These are phyloP conservation scores for Terebella lapidaria DNA, from an alignment of 2,888 invertebrate genomes.

Conservation along the genomic window DNA sequence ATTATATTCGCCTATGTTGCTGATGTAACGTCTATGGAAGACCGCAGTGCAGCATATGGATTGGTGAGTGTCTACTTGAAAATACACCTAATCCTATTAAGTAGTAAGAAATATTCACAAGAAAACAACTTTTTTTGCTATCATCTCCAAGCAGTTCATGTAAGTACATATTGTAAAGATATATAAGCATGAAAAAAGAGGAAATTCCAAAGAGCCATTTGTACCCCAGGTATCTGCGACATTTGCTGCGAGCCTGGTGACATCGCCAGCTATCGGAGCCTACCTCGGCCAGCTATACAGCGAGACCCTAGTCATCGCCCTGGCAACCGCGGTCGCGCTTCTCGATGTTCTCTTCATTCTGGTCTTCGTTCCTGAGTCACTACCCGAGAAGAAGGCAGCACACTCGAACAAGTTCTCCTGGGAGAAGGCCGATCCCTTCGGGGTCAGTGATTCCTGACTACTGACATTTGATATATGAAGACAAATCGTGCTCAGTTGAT, in stretches of 20 bases:
- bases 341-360: constrained; percentile 97
- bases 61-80: constrained; percentile 65
- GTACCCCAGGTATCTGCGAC: constrained; percentile 78
- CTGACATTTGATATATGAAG: no score
- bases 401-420: constrained; percentile 62
- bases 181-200: background rate
- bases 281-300: constrained; percentile 68
- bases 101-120: no score
- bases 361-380: constrained; percentile 95
- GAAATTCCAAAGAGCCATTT: no score
- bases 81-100: no score
- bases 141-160: no score
- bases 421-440: constrained; percentile 96
- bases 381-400: constrained; percentile 80
- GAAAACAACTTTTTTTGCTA: no score
- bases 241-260: constrained; percentile 97
- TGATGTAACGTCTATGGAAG: constrained; percentile 95
- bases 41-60: constrained; percentile 91
- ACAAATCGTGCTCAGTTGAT: no score
- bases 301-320: constrained; percentile 78
- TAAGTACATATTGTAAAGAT: background rate
- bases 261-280: constrained; percentile 92
- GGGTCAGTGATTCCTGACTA: constrained; percentile 60
- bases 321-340: constrained; percentile 89
- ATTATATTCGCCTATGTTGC: constrained; percentile 99